Conservation (phyloP, 1,140 invertebrate genomes). For the Drosophila nannoptera region DNA sequence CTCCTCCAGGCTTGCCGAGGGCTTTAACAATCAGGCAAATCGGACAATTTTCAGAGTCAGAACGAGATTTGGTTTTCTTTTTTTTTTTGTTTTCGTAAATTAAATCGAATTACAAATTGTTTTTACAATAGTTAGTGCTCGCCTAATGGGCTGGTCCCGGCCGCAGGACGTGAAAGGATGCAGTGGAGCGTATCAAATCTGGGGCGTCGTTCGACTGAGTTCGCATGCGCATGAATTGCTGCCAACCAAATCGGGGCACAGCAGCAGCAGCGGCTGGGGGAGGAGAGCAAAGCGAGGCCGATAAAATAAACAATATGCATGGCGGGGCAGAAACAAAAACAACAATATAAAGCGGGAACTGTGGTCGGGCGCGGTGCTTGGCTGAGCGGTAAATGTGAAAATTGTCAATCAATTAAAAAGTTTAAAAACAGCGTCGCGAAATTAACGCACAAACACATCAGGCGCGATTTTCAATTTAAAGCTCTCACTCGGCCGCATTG, state of each 20-base stretch:
- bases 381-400: constrained; percentile 37
- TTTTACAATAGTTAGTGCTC: background rate
- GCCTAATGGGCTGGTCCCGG: background rate
- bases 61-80: background rate
- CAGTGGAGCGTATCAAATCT: constrained; percentile 36
- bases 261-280: background rate
- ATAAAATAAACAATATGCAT: constrained; percentile 11
- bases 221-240: constrained; percentile 15
- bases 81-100: constrained; percentile 13
- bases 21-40: too few relatives aligned
- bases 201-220: constrained; percentile 15
- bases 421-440: constrained; percentile 56
- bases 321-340: constrained; percentile 8
- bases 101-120: constrained; percentile 33
- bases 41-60: background rate
- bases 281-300: background rate
- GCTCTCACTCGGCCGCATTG: constrained; percentile 11
- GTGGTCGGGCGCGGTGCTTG: constrained; percentile 16
- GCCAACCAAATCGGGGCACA: background rate
- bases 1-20: too few relatives aligned
- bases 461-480: constrained; percentile 75
- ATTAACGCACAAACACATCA: constrained; percentile 76
- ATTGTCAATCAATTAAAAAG: constrained; percentile 75
- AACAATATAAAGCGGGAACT: background rate
- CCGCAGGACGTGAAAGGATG: background rate